Percentiles rank a stretch among this genome's conserved stretches.
Conservation (phyloP, 23 tunicate species). For the Clavelina lepadiformis region DNA sequence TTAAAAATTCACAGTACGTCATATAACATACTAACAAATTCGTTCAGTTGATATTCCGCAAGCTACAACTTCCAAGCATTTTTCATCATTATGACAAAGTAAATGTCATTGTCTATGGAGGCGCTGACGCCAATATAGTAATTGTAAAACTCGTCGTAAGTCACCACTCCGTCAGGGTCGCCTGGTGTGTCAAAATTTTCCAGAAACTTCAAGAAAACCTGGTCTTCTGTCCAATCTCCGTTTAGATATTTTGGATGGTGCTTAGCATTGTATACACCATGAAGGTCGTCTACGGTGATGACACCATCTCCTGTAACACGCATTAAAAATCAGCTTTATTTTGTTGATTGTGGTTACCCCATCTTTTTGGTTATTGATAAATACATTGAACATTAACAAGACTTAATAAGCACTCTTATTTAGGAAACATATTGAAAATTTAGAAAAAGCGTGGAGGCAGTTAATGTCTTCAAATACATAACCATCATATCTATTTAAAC, state of each 20-base stretch:
- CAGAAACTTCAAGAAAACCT: slow-evolving; percentile 59
- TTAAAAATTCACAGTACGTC: too few species aligned
- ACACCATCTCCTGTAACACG: slow-evolving; percentile 68
- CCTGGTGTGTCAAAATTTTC: slow-evolving; percentile 76
- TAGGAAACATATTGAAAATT: too few species aligned
- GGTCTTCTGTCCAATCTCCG: slow-evolving; percentile 89
- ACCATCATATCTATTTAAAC: too few species aligned
- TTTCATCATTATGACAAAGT: slow-evolving; percentile 91
- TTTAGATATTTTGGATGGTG: slow-evolving; percentile 78
- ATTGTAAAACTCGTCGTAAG: slow-evolving; percentile 77
- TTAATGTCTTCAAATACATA: too few species aligned
- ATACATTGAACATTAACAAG: too few species aligned
- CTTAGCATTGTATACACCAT: slow-evolving; percentile 67
- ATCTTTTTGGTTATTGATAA: too few species aligned
- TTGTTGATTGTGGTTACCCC: too few species aligned
- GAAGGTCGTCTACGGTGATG: slow-evolving; percentile 72
- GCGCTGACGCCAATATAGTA: slow-evolving; percentile 90
- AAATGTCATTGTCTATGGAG: slow-evolving; percentile 80
- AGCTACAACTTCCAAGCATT: slow-evolving; percentile 91
- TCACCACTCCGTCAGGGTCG: slow-evolving; percentile 70
- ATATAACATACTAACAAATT: too few species aligned
- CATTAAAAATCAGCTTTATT: too few species aligned
- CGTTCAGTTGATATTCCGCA: too few species aligned
- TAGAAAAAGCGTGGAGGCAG: too few species aligned
- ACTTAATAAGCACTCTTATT: too few species aligned